Evolutionary conservation across 2,888 invertebrate genomes (phyloP), one percentile per base, ranked within the genome.

Genomic region (Pteria penguin): DNA sequence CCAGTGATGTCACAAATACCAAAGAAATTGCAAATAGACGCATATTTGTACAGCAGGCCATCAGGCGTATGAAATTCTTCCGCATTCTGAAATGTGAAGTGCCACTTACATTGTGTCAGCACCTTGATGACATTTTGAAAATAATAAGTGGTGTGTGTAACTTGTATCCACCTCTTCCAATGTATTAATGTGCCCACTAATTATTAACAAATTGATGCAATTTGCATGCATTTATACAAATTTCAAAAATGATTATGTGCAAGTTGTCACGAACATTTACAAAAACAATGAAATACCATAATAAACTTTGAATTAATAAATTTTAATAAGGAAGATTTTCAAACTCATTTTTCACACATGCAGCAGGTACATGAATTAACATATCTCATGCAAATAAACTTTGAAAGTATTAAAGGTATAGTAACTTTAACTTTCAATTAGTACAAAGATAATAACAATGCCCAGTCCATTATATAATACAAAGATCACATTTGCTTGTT

Each of bases 11-110:
- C 8, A 33, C 24, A 36, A 55, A 33, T 31, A 76, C 78, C 31
- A 68, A 55, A 24, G 26, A 62, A 45, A 75, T 78, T n/a, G 74
- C 78, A 29, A 78, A 69, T 60, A 32, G 69, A 4, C 55, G 74
- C 2, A 78, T 78, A 27, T 70, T 65, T 70, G 67, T 78, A 26
- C 74, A 78, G 45, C 78, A 75, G 32, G 78, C 75, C 4, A 78
- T 78, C 29, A 54, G 75, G 11, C n/a, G 71, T 18, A 58, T 78
- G 62, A 78, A 75, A 45, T 58, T 32, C 32, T 78, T 74, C 33
- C 27, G 73, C 2, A 68, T 77, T 27, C 57, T 77, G 22, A 67
- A 73, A 54, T 57, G 45, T 74, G 70, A 73, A 54, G 14, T 77
- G 26, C 65, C 68, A 3, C 26, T 73, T 32, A 66, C 58, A 27